These are phyloP conservation scores for Festucalex cinctus DNA, from an alignment of 2,113 vertebrate species.

Conservation along the genomic window DNA sequence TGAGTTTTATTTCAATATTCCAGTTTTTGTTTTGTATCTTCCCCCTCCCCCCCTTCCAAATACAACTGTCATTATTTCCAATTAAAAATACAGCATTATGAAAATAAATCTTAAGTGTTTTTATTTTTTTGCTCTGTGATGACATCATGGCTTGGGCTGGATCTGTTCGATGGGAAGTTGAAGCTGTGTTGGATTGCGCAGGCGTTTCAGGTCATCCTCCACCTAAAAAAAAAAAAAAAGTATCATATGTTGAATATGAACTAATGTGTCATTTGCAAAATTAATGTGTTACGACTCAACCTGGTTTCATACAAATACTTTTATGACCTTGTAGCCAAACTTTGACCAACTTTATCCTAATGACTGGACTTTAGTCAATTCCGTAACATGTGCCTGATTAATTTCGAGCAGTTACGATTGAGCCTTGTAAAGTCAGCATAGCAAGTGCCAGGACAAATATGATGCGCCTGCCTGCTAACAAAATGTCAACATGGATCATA, in stretches of 20 bases:
- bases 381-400: not conserved
- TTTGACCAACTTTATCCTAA: not conserved
- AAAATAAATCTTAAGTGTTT: constrained; percentile 41
- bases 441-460: not conserved
- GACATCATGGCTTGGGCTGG: constrained; percentile 61
- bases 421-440: not conserved
- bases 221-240: constrained; percentile 71
- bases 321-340: no score
- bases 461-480: not conserved
- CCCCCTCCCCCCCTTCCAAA: constrained; percentile 15
- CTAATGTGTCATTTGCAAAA: not conserved
- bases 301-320: no score
- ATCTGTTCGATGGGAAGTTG: constrained; percentile 78
- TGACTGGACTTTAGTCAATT: not conserved
- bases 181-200: constrained; percentile 75
- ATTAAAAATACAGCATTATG: constrained; percentile 52
- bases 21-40: constrained; percentile 4
- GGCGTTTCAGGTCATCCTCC: constrained; percentile 77
- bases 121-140: constrained; percentile 22
- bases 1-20: constrained; percentile 41
- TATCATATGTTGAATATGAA: not conserved
- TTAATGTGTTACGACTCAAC: no score
- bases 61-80: constrained; percentile 9
- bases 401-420: not conserved
- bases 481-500: no score